Percentiles rank a stretch among this genome's conserved stretches.
Evolutionary conservation across 2,888 invertebrate genomes (phyloP).

Genomic region (Chrysodeixis includens): DNA sequence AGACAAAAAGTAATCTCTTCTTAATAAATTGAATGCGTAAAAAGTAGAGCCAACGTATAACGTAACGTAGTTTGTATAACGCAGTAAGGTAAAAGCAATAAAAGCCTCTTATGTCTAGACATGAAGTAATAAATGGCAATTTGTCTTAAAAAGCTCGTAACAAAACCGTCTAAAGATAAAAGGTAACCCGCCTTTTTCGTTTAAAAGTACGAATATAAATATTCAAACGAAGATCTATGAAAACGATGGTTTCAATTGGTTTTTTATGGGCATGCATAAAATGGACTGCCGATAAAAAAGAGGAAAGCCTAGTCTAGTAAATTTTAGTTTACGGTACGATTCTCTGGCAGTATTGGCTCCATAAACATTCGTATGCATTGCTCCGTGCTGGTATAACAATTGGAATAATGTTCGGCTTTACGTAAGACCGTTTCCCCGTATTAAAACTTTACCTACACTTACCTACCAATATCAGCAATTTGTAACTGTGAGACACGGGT

Average conservation of each 20-base stretch:
- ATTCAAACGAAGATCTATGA: constrained; percentile 54
- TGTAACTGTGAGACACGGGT: constrained; percentile 55
- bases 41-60: too few species aligned
- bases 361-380: constrained; percentile 79
- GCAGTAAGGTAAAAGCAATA: constrained; percentile 19
- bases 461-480: constrained; percentile 64
- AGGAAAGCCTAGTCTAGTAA: constrained; percentile 74
- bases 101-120: constrained; percentile 25
- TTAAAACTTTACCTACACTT: constrained; percentile 67
- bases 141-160: constrained; percentile 21
- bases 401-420: constrained; percentile 69
- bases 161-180: constrained; percentile 16
- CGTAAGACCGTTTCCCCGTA: constrained; percentile 63
- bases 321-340: constrained; percentile 78
- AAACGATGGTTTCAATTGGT: constrained; percentile 63
- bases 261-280: constrained; percentile 70
- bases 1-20: too few species aligned
- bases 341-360: constrained; percentile 72
- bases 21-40: too few species aligned
- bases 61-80: background rate
- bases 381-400: constrained; percentile 71
- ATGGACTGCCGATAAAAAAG: constrained; percentile 72
- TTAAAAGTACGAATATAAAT: constrained; percentile 44
- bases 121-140: constrained; percentile 20
- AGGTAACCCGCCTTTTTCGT: constrained; percentile 14